Conservation (phyloP, 2,113 vertebrate species). For the Pachycephala philippinensis region DNA sequence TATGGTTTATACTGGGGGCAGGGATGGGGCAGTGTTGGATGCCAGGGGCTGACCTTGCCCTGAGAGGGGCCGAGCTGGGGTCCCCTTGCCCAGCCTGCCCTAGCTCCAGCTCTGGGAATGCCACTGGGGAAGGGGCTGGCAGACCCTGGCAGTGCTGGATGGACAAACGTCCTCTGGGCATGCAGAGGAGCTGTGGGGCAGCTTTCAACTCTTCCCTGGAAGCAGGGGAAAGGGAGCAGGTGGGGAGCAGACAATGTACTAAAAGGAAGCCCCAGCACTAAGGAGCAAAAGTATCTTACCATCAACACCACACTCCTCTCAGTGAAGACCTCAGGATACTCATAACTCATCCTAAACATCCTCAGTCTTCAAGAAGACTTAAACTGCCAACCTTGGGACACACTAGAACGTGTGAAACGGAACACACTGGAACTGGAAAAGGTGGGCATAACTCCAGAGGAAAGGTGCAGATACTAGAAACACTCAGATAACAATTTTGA, state of each 20-base stretch:
- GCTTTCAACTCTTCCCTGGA: background rate
- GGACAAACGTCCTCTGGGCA: accelerated
- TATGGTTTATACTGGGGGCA: background rate
- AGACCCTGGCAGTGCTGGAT: background rate
- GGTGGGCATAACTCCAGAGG: background rate
- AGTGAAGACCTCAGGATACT: background rate
- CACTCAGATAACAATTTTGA: background rate
- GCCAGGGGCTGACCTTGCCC: background rate
- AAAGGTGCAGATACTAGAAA: background rate
- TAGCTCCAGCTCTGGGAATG: background rate
- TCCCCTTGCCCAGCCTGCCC: background rate
- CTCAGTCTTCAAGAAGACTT: background rate
- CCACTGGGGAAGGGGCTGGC: accelerated
- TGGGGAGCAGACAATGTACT: background rate
- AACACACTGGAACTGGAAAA: background rate
- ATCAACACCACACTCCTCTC: background rate
- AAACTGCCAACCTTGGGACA: background rate
- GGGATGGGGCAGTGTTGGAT: accelerated
- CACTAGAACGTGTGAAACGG: background rate
- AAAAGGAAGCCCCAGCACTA: background rate
- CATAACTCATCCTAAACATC: background rate
- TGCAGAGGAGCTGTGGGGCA: accelerated
- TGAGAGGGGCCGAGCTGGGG: accelerated
- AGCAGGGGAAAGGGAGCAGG: background rate
- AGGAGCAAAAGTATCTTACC: background rate